Evolutionary conservation across 2,888 invertebrate species (phyloP).

Genomic region (Hofmannophila pseudospretella): DNA sequence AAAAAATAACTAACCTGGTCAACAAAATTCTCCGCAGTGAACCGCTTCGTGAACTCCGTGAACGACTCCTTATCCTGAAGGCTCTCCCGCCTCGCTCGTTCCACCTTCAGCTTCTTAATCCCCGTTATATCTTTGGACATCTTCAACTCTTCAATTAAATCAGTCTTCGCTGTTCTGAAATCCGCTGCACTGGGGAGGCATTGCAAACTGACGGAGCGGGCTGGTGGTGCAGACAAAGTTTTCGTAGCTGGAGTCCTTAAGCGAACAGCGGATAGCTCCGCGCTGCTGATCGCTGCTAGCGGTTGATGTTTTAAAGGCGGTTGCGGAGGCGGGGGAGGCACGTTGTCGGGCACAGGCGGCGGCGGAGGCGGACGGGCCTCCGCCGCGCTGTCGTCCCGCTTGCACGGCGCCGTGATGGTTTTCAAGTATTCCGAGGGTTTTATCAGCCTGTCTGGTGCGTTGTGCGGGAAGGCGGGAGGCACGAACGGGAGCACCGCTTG

Average conservation of each 20-base stretch:
- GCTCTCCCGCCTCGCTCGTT: conserved; percentile 90
- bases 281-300: conserved; percentile 91
- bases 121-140: conserved; percentile 95
- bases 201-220: conserved; percentile 86
- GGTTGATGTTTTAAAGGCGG: conserved; percentile 80
- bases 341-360: conserved; percentile 57
- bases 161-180: conserved; percentile 87
- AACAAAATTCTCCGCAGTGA: conserved; percentile 91
- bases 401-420: conserved; percentile 84
- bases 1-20: conserved; percentile 85
- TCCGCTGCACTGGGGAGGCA: conserved; percentile 81
- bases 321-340: conserved; percentile 48
- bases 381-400: conserved; percentile 71
- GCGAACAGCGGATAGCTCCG: conserved; percentile 90
- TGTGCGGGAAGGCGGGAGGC: conserved; percentile 91
- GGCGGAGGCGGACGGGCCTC: conserved; percentile 80
- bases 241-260: conserved; percentile 87
- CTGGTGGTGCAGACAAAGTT: conserved; percentile 86
- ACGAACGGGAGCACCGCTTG: conserved; percentile 93
- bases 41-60: conserved; percentile 90
- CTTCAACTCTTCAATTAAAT: conserved; percentile 94
- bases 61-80: conserved; percentile 89
- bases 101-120: conserved; percentile 95
- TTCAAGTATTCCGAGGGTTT: conserved; percentile 95
- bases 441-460: conserved; percentile 89